Base-by-base conservation (phyloP, 2,113 vertebrate species). In the Saccopteryx leptura region DNA sequence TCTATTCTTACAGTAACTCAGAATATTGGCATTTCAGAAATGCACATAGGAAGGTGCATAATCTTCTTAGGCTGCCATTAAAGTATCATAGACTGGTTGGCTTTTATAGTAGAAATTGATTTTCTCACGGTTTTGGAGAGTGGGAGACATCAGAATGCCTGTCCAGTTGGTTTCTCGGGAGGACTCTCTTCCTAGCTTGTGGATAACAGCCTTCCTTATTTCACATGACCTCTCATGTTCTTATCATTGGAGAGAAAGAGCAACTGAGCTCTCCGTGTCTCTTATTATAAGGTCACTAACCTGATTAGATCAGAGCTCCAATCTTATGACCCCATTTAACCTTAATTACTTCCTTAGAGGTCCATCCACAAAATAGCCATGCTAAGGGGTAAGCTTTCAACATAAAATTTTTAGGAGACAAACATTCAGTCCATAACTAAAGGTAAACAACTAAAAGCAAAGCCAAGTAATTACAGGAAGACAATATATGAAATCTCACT, bases 11-110 rank as follows among this genome's bases (percentile, higher is more conserved):
- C 21, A 86, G 2, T 14, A 65, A 76, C 50, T 83, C 61, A 61
- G 33, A 96, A 52, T 80, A 46, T 50, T 85, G 18, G 9, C 14
- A 58, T 58, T 91, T 97, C 23, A n/a, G 46, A 93, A 74, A 5
- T 69, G 6, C 17, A 58, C 10, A 24, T 50, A 68, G 21, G 1
- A 75, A 78, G 81, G 4, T 21, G 0, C 11, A 58, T 81, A 24
- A 61, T 58, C 10, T 28, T 2, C 28, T 82, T 33, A 56, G 50
- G 54, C 9, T 66, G 9, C 26, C 46, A 46, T 68, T 63, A 81
- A 91, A 75, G 89, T 68, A 28, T 1, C 21, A 74, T 2, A 60
- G 17, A 82, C 31, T 54, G 24, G 14, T 28, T 63, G 21, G 33
- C 4, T 60, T 86, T 63, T 31, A 63, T 12, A 80, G 75, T 3